phyloP scores from a whole-genome alignment of 2,888 invertebrate genomes.

The Heliconius ismenius region DNA sequence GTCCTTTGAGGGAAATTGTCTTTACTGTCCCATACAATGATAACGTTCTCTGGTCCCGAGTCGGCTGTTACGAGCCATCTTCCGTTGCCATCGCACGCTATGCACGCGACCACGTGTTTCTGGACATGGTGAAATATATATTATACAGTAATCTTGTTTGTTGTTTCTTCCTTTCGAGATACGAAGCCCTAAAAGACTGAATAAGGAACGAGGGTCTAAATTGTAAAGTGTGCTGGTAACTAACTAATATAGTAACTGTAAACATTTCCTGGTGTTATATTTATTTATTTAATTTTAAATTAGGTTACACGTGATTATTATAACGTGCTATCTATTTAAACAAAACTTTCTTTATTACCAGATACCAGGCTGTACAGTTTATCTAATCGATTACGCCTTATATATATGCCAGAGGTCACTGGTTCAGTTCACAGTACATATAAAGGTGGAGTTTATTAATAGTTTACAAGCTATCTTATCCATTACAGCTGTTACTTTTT shows the following conservation, averaged over 20 bases:
- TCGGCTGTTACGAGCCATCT: constrained; percentile 83
- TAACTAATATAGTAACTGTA: background rate
- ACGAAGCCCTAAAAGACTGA: no score
- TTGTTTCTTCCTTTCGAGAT: background rate
- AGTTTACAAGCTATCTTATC: background rate
- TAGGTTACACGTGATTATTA: background rate
- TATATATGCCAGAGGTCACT: background rate
- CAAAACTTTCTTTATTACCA: background rate
- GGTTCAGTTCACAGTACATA: background rate
- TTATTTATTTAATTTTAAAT: background rate
- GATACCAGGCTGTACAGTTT: background rate
- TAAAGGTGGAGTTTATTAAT: background rate
- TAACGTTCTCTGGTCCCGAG: constrained; percentile 77
- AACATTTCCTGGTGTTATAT: constrained; percentile 8
- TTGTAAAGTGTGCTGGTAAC: background rate
- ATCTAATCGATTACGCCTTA: background rate
- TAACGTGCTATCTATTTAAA: background rate
- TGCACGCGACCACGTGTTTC: constrained; percentile 76
- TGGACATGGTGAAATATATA: constrained; percentile 47
- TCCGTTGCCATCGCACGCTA: constrained; percentile 77
- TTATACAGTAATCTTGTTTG: no score
- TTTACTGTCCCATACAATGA: constrained; percentile 82
- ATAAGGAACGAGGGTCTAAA: background rate
- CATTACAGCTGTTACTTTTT: background rate
- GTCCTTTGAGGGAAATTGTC: constrained; percentile 78